Base-by-base conservation (phyloP, 2,888 invertebrate species). In the Drosophila suboccidentalis region DNA sequence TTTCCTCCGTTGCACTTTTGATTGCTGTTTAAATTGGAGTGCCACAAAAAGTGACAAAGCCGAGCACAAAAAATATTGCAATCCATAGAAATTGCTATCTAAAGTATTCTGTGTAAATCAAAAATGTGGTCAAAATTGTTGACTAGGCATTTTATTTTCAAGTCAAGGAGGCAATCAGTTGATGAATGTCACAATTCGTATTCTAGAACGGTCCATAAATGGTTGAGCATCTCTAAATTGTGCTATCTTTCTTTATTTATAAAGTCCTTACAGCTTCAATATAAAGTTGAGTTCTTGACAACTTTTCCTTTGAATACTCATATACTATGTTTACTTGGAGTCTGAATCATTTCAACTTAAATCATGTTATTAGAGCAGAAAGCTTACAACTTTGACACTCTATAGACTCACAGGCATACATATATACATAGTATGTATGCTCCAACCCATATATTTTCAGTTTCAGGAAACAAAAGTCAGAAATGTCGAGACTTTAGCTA, bases 1-100 rank as follows among this genome's bases (percentile, higher is more conserved):
- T 86, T 81, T 81, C 59, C 71, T 75, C 54, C 69, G 79, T 54
- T 85, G 87, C 84, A 85, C 87, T 87, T 80, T 78, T 85, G 84
- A 85, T 87, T 85, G 84, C 84, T 78, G 75, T 78, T 71, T 75
- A 74, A 78, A 78, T 67, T 82, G 78, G 69, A 86, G 84, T 71
- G 79, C 59, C 71, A 55, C 57, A 69, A 61, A 50, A 46, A 66
- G 49, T 57, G 51, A 72, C 60, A 66, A 77, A 57, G 64, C 59
- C 53, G 39, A 57, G 46, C 36, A 34, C 46, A 51, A 69, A 51
- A 61, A 51, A 63, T 60, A 69, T 62, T 69, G 66, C 69, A 57
- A 61, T 73, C 63, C 32, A 64, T 61, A 47, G 66, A 53, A 47
- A 51, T 32, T 29, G 10, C 69, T 57, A 51, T 65, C 61, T 54